A percentile compares a stretch with the other conserved stretches of the same genome.
Conservation (phyloP, 2,113 vertebrate genomes). For the Lampris incognitus region DNA sequence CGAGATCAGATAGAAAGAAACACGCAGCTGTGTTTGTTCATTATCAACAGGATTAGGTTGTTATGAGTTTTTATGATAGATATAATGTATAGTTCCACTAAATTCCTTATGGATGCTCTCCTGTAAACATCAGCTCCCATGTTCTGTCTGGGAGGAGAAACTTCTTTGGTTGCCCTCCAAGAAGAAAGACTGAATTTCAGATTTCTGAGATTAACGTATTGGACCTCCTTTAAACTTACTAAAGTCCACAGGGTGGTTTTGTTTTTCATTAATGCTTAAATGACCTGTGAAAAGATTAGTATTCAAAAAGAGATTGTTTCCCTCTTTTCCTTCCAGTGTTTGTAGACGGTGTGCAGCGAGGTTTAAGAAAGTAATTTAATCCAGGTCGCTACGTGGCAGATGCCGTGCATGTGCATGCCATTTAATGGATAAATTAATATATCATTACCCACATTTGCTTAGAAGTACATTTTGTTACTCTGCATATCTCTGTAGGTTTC, state of each 20-base stretch:
- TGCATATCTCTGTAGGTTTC: not conserved
- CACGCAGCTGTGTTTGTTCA: slow-evolving; percentile 40
- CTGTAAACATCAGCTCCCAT: slow-evolving; percentile 10
- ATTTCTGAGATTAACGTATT: not conserved
- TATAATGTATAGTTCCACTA: slow-evolving; percentile 8
- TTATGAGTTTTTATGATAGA: slow-evolving; percentile 1
- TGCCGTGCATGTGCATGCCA: slow-evolving; percentile 1
- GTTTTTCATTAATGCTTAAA: slow-evolving; percentile 46
- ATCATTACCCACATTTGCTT: not conserved
- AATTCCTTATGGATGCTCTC: slow-evolving; percentile 14
- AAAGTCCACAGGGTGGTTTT: slow-evolving; percentile 20
- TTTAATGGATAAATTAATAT: slow-evolving; percentile 48
- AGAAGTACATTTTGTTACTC: slow-evolving; percentile 2
- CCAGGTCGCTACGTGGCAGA: slow-evolving; percentile 35
- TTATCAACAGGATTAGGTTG: slow-evolving; percentile 57
- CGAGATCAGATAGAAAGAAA: slow-evolving; percentile 70
- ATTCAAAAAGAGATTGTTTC: slow-evolving; percentile 35
- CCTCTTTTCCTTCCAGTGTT: slow-evolving; percentile 50
- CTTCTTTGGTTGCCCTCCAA: not conserved
- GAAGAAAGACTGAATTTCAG: not conserved
- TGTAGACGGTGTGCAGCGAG: slow-evolving; percentile 52
- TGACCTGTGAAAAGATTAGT: slow-evolving; percentile 52
- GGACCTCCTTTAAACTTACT: not conserved
- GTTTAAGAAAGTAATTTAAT: slow-evolving; percentile 48
- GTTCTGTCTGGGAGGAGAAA: not conserved